Conservation (phyloP, 2,113 vertebrate genomes). For the Gymnobelideus leadbeateri region DNA sequence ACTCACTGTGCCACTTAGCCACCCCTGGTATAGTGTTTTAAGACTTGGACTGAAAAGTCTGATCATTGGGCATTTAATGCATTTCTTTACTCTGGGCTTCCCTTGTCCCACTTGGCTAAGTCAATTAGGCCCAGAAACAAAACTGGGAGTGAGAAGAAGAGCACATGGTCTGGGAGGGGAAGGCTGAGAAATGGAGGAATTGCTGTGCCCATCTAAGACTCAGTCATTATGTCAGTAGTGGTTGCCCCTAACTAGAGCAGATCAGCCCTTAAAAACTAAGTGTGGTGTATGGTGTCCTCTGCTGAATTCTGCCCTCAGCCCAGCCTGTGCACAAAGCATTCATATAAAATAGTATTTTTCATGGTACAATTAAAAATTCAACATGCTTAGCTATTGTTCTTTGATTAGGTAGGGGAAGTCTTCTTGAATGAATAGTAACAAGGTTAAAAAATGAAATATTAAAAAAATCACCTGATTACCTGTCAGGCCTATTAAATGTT, state of each 20-base stretch:
- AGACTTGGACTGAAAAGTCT: neutral
- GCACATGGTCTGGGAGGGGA: neutral
- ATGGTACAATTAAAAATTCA: neutral
- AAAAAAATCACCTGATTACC: neutral
- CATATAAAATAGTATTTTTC: neutral
- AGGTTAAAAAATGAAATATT: neutral
- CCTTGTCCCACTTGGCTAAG: neutral
- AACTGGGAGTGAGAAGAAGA: neutral
- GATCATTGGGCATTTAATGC: neutral
- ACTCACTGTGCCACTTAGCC: too few relatives aligned
- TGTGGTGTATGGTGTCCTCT: neutral
- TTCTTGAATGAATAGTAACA: neutral
- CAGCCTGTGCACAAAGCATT: neutral
- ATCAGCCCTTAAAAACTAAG: neutral
- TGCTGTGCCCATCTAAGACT: neutral
- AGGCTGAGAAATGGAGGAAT: neutral
- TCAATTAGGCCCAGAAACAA: neutral
- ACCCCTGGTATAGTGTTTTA: neutral
- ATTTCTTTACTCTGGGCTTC: neutral
- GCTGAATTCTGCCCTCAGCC: neutral
- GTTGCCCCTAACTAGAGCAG: neutral
- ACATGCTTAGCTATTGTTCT: neutral
- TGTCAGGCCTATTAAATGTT: accelerated
- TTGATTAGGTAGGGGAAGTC: neutral
- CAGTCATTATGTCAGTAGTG: neutral